phyloP scores from a whole-genome alignment of 2,888 invertebrate genomes.

The Apomyelois bistriatella region DNA sequence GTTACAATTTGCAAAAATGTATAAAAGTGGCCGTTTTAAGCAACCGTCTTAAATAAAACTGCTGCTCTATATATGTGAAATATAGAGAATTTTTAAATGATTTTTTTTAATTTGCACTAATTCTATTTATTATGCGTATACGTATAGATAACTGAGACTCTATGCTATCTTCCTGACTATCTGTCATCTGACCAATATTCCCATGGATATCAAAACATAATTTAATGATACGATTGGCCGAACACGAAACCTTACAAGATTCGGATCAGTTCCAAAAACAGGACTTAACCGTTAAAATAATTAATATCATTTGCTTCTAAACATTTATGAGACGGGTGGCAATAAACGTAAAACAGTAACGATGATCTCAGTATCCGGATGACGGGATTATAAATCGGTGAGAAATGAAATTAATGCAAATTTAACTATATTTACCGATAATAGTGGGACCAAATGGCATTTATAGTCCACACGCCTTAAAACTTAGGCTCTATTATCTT shows the following conservation, averaged over 20 bases:
- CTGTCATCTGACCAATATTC: no score
- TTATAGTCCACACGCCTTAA: background rate
- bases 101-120: no score
- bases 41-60: no score
- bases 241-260: background rate
- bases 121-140: no score
- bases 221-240: background rate
- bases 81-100: no score
- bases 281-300: slow-evolving; percentile 12
- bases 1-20: no score
- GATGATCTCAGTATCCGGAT: slow-evolving; percentile 11
- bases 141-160: no score
- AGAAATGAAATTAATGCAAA: slow-evolving; percentile 9
- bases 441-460: background rate
- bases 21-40: no score
- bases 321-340: slow-evolving; percentile 8
- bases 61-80: no score
- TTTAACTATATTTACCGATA: background rate
- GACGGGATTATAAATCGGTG: slow-evolving; percentile 2
- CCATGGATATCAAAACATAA: background rate
- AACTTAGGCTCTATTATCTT: background rate
- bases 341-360: slow-evolving; percentile 10
- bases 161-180: no score
- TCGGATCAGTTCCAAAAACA: background rate
- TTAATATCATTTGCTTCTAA: slow-evolving; percentile 8